phyloP scores from a whole-genome alignment of 1,140 invertebrate species.

The Potamilus streckersoni region DNA sequence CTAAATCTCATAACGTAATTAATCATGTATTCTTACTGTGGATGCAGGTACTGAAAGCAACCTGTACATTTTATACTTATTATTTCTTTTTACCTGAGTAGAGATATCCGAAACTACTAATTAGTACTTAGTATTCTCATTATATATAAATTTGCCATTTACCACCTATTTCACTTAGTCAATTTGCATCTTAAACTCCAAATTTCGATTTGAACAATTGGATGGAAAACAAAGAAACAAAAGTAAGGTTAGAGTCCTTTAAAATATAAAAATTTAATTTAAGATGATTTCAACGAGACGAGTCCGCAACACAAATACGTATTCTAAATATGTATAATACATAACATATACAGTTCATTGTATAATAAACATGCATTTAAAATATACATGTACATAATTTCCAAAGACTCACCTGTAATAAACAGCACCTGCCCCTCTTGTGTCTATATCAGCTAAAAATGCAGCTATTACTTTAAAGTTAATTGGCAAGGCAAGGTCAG shows the following conservation, averaged over 20 bases:
- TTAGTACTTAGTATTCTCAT: too few relatives aligned
- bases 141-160: too few relatives aligned
- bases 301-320: not conserved
- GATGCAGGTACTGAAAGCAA: too few relatives aligned
- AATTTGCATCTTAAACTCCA: too few relatives aligned
- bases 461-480: constrained; percentile 89
- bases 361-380: not conserved
- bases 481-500: constrained; percentile 77
- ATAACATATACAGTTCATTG: not conserved
- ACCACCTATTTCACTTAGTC: too few relatives aligned
- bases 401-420: constrained; percentile 75
- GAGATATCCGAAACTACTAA: too few relatives aligned
- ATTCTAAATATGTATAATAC: not conserved
- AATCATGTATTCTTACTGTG: too few relatives aligned
- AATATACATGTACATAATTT: not conserved
- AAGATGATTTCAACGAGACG: not conserved
- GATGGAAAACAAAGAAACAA: not conserved
- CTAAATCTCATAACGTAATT: too few relatives aligned
- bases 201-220: too few relatives aligned
- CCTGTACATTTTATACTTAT: too few relatives aligned
- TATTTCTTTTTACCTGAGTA: too few relatives aligned
- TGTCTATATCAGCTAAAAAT: constrained; percentile 92
- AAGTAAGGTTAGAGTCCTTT: not conserved
- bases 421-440: constrained; percentile 78
- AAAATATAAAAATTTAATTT: not conserved